These are phyloP conservation scores for Mormyrus lacerda DNA, from an alignment of 2,113 vertebrate genomes.

Conservation along the genomic window DNA sequence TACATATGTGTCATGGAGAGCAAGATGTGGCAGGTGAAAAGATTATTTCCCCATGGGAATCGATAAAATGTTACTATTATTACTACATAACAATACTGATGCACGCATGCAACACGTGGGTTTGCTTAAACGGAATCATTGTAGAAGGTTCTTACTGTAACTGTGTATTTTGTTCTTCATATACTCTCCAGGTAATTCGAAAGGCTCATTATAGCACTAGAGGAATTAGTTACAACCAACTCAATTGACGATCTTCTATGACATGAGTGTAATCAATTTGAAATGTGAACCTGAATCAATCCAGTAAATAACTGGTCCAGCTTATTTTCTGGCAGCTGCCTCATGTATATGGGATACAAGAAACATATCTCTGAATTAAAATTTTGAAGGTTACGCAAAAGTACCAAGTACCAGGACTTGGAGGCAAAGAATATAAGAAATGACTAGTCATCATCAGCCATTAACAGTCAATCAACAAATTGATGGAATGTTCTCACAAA, in stretches of 20 bases:
- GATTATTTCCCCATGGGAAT: background rate
- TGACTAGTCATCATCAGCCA: background rate
- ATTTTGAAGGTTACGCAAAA: background rate
- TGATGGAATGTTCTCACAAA: background rate
- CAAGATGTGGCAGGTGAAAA: background rate
- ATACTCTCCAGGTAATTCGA: background rate
- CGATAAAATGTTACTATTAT: background rate
- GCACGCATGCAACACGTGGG: background rate
- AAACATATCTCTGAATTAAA: background rate
- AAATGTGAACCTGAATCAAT: background rate
- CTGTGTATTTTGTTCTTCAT: background rate
- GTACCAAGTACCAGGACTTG: background rate
- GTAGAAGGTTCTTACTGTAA: background rate
- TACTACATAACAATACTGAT: background rate
- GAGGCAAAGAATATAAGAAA: background rate
- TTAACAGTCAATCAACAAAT: background rate
- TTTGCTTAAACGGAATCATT: background rate
- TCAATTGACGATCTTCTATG: background rate
- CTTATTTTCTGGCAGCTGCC: background rate
- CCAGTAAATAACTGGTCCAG: background rate
- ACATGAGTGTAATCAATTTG: background rate
- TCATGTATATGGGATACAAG: background rate
- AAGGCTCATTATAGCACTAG: background rate
- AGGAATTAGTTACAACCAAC: background rate
- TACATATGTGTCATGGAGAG: background rate